Percentiles rank a stretch among this genome's conserved stretches.
Conservation (phyloP, 2,113 vertebrate species). For the Chunga burmeisteri region DNA sequence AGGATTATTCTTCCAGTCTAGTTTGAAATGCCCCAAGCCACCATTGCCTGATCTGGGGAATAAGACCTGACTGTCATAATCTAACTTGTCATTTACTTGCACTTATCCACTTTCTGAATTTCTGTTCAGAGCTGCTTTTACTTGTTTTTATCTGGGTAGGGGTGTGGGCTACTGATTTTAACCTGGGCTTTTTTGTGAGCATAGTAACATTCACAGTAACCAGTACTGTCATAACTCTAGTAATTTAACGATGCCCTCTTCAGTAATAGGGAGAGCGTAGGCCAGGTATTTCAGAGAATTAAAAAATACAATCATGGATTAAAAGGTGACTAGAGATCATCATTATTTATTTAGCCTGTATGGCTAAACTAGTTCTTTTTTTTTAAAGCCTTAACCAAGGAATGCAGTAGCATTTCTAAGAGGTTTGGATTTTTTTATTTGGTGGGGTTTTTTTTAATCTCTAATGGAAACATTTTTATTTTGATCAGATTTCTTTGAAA, state of each 20-base stretch:
- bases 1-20: neutral
- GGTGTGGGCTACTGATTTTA: neutral
- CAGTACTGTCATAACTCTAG: neutral
- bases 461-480: neutral
- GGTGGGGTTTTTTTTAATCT: neutral
- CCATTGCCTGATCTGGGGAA: neutral
- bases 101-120: neutral
- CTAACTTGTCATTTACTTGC: neutral
- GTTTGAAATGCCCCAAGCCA: neutral
- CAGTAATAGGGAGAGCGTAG: accelerated
- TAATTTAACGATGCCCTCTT: neutral
- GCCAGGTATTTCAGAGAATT: neutral
- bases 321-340: neutral
- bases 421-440: neutral
- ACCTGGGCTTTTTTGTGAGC: neutral
- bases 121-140: neutral
- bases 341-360: neutral
- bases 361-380: neutral
- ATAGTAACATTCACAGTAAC: no score
- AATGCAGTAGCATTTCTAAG: neutral
- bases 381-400: neutral
- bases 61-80: neutral
- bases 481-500: neutral
- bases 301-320: neutral
- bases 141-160: neutral